Base-by-base conservation (phyloP, 1,140 invertebrate genomes). In the Dryas iulia region DNA sequence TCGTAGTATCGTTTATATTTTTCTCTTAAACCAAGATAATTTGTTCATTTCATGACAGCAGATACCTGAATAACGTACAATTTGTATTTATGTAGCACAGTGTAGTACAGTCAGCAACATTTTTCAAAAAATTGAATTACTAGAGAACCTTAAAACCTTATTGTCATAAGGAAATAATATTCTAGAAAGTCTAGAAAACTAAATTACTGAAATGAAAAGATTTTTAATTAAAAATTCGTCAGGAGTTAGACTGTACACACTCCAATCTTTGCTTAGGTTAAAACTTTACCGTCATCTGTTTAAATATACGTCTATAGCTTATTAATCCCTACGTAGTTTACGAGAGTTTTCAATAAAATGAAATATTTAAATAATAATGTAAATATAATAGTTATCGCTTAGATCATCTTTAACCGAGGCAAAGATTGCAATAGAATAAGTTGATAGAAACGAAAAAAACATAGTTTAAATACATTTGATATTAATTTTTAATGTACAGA, bases 1-100 rank as follows among this genome's bases (percentile, higher is more conserved):
- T 6, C 14, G 7, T 21, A 47, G 39, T 47, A 21, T 47, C 39
- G 56, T 54, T 52, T 72, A 61, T 58, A 24, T 70, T 69, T 72
- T 71, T 66, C 67, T 39, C 12, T n/a, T 39, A 72, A 78, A 76
- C 77, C 77, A 82, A 80, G 81, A 74, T 74, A 72, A 14, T 78
- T 78, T 69, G 78, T 78, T 77, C 59, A 76, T 78, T 73, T 76
- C 75, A 81, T 21, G 14, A 80, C 81, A 74, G 77, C 72, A 79
- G 68, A 76, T 83, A 86, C 83, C 85, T 87, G 83, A 86, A 77
- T 66, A 57, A 79, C 78, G 82, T 87, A 86, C 85, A 87, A 86
- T 67, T 71, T 65, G 79, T 78, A 33, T 72, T 60, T 59, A 61
- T 68, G 23, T 35, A 12, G 31, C 25, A 21, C 1, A 2, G 39